Evolutionary conservation across 2,888 invertebrate genomes (phyloP).

Genomic region (Drosophila anomalata): DNA sequence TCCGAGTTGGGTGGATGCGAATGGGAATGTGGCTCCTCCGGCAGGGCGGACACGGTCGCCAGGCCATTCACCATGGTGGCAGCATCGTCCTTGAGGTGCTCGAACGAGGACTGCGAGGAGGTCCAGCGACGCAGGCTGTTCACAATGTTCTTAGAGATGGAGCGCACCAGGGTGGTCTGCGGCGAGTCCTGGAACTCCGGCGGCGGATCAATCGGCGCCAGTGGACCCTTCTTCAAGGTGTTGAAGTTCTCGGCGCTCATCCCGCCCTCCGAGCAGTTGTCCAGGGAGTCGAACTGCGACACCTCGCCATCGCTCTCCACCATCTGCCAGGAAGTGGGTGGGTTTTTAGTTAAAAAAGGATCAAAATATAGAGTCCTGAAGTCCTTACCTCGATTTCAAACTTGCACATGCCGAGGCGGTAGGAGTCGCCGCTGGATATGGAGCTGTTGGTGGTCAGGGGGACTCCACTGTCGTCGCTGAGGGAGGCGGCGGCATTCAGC

Average conservation of each 20-base stretch:
- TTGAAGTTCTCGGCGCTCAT: conserved; percentile 93
- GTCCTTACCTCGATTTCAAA: conserved; percentile 82
- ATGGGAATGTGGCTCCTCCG: conserved; percentile 15
- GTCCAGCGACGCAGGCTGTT: conserved; percentile 81
- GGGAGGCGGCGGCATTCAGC: conserved; percentile 82
- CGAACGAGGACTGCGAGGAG: conserved; percentile 82
- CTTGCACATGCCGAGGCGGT: conserved; percentile 83
- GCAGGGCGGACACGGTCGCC: conserved; percentile 14
- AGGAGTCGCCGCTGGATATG: conserved; percentile 84
- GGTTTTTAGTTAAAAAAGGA: no score
- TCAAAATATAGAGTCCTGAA: conserved; percentile 2
- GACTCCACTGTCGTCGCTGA: conserved; percentile 84
- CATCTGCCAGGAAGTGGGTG: conserved; percentile 84
- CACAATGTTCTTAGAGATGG: conserved; percentile 80
- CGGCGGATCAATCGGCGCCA: conserved; percentile 91
- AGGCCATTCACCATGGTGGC: conserved; percentile 48
- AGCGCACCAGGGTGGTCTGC: conserved; percentile 82
- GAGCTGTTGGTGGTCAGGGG: conserved; percentile 84
- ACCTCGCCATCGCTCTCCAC: conserved; percentile 93
- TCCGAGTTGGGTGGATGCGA: conserved; percentile 40
- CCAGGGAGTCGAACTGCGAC: conserved; percentile 91
- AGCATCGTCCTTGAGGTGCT: conserved; percentile 76
- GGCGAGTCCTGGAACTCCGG: conserved; percentile 90
- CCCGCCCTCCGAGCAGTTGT: conserved; percentile 88
- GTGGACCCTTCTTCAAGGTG: conserved; percentile 91